Base-by-base conservation (phyloP, 2,888 invertebrate species). In the Dione vanillae region DNA sequence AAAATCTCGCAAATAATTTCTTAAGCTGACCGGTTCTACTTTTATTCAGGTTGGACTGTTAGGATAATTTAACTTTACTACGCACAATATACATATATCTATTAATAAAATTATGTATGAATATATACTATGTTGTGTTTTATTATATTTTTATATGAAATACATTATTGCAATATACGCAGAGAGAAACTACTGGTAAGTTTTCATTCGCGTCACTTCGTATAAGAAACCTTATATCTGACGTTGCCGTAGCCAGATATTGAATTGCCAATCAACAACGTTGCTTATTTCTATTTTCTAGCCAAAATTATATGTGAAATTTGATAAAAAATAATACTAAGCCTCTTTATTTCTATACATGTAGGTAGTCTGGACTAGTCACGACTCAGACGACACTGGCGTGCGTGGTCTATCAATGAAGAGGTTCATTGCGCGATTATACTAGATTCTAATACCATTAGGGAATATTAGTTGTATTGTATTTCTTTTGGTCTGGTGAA, bases 11-110 rank as follows among this genome's bases (percentile, higher is more conserved):
- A 45, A 49, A 40, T 69, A 76, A 69, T 65, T 59, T 76, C 79
- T 77, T 77, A 77, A 74, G 61, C 69, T 76, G 79, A 80, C 82
- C 81, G 82, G 82, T 82, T 82, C 77, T 59, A 68, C 73, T 74
- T 75, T 74, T 73, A 74, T 79, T 79, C 78, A 79, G 78, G 72
- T 74, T 74, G 72, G 75, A 74, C 74, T 76, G 76, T 78, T 78
- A 76, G 77, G 73, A 72, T 47, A 54, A 51, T 27, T 68, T 37
- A n/a, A 40, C 47, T 51, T 35, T 19, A 9, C n/a, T 58, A 51
- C 35, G 27, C 16, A 20, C 19, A 45, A 56, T 45, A 45, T 41
- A 65, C n/a, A n/a, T 51, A 41, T 19, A 41, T 51, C 6, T 45
- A n/a, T 41, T 7, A 7, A 41, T 41, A 41, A 5, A 41, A 3